A percentile compares a stretch with the other conserved stretches of the same genome.
phyloP scores from a whole-genome alignment of 2,113 vertebrate species.

The Crotophaga sulcirostris region DNA sequence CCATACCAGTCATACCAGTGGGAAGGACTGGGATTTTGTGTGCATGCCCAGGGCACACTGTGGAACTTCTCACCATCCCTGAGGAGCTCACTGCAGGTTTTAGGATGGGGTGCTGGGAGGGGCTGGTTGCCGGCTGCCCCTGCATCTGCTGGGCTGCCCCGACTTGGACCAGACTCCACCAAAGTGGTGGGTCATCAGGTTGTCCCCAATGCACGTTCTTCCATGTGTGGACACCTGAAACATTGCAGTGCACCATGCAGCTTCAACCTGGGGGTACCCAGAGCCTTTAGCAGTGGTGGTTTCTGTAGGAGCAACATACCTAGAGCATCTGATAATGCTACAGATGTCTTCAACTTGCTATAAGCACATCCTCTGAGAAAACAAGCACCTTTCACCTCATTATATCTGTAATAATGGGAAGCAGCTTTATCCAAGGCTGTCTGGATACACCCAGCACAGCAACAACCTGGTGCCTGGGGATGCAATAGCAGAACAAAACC shows the following conservation, averaged over 20 bases:
- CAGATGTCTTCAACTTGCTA: background rate
- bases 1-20: rapidly evolving
- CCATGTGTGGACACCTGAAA: background rate
- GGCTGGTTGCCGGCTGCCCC: background rate
- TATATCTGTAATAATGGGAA: background rate
- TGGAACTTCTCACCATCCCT: background rate
- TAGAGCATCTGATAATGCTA: background rate
- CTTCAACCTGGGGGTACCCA: background rate
- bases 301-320: background rate
- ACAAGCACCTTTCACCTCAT: background rate
- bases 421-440: background rate
- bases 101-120: background rate
- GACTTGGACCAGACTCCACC: background rate
- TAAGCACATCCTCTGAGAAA: background rate
- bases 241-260: background rate
- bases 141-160: background rate
- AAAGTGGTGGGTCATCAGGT: background rate
- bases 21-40: background rate
- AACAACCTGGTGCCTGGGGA: background rate
- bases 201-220: background rate
- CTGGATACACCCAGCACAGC: background rate
- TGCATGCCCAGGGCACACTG: background rate
- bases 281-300: background rate
- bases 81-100: background rate
- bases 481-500: background rate